Evolutionary conservation across 2,888 invertebrate species (phyloP).

Genomic region (Gymnoscelis rufifasciata): DNA sequence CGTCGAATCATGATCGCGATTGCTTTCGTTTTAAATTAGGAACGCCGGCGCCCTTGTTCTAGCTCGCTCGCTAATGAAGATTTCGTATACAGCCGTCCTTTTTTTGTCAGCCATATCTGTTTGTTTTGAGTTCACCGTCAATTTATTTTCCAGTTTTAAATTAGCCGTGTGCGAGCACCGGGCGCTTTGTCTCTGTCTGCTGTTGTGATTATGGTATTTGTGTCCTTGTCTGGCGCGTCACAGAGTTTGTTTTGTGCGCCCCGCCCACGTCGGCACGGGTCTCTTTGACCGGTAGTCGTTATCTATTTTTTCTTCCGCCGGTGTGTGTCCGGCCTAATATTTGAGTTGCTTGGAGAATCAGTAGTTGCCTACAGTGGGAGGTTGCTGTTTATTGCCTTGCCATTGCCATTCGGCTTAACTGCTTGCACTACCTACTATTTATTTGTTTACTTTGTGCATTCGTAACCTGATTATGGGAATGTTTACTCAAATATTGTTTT

Average conservation of each 20-base stretch:
- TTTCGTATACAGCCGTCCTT: slow-evolving; percentile 69
- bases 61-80: slow-evolving; percentile 66
- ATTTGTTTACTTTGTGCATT: background rate
- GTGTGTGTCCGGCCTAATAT: slow-evolving; percentile 72
- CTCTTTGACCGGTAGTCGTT: slow-evolving; percentile 77
- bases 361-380: slow-evolving; percentile 55
- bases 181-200: slow-evolving; percentile 45
- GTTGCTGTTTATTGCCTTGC: slow-evolving; percentile 51
- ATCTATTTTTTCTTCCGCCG: slow-evolving; percentile 64
- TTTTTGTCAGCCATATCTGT: slow-evolving; percentile 76
- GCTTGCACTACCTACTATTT: too few species aligned
- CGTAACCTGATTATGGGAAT: background rate
- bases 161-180: slow-evolving; percentile 65
- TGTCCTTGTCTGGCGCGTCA: slow-evolving; percentile 56
- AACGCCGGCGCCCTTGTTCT: slow-evolving; percentile 57
- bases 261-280: slow-evolving; percentile 64
- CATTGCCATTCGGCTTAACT: slow-evolving; percentile 14
- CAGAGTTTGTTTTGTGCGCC: slow-evolving; percentile 74
- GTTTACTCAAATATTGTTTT: background rate
- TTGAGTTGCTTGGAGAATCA: slow-evolving; percentile 67
- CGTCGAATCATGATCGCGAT: slow-evolving; percentile 67
- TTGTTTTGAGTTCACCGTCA: slow-evolving; percentile 76
- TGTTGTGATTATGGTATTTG: slow-evolving; percentile 29
- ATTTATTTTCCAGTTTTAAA: slow-evolving; percentile 75
- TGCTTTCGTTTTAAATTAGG: slow-evolving; percentile 62